Evolutionary conservation across 2,888 invertebrate species (phyloP).

Genomic region (Drosophila kambysellisi): DNA sequence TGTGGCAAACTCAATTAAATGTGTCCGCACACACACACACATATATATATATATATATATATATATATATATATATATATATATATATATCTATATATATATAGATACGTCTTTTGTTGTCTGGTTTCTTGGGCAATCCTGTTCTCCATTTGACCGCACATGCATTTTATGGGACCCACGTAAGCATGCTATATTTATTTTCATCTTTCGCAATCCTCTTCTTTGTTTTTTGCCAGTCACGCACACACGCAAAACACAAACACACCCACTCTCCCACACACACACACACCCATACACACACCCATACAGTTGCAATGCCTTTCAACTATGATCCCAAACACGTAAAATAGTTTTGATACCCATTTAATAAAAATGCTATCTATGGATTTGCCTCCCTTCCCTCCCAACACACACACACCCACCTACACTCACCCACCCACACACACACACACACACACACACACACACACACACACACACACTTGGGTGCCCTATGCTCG

Average conservation of each 20-base stretch:
- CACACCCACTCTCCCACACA: conserved; percentile 1
- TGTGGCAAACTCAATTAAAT: conserved; percentile 28
- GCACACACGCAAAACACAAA: conserved; percentile 25
- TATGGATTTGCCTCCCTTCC: conserved; percentile 57
- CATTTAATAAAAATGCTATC: conserved; percentile 78
- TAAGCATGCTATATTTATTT: conserved; percentile 58
- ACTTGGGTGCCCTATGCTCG: conserved; percentile 31
- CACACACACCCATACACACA: background rate
- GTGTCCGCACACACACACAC: conserved; percentile 9
- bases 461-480: background rate
- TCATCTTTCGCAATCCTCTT: conserved; percentile 23
- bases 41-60: no score
- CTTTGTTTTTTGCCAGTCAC: conserved; percentile 39
- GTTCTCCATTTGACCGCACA: conserved; percentile 49
- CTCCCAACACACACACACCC: background rate
- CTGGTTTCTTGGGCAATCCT: conserved; percentile 15
- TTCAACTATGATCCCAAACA: conserved; percentile 55
- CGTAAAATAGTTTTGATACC: conserved; percentile 79
- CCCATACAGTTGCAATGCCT: conserved; percentile 19
- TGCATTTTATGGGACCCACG: conserved; percentile 74
- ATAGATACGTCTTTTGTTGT: conserved; percentile 12
- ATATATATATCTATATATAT: no score
- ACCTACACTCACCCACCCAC: background rate
- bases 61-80: no score
- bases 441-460: background rate